A percentile compares a stretch with the other conserved stretches of the same genome.
Conservation (phyloP, 2,113 vertebrate species). For the Eonycteris spelaea region DNA sequence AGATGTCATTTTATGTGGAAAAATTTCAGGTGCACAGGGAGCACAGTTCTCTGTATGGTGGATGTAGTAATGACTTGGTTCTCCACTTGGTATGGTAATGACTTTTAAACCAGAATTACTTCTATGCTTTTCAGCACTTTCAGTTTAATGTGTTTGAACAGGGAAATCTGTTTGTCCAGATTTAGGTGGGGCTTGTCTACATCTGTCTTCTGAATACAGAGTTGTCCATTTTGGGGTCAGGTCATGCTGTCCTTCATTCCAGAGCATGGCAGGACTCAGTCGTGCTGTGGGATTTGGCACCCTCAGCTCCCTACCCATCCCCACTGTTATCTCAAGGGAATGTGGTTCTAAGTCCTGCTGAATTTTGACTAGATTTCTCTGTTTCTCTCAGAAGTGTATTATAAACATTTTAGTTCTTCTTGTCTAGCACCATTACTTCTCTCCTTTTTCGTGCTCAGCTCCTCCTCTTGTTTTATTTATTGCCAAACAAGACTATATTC, state of each 20-base stretch:
- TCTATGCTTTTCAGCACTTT: background rate
- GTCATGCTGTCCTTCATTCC: background rate
- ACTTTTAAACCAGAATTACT: background rate
- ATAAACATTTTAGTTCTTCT: background rate
- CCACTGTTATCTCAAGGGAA: fast-evolving
- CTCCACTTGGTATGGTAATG: background rate
- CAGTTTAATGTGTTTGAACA: background rate
- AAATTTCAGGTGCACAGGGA: background rate
- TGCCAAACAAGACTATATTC: background rate
- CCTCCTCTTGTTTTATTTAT: background rate
- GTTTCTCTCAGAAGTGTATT: background rate
- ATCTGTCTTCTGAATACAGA: background rate
- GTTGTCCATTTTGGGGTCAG: background rate
- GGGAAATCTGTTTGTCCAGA: background rate
- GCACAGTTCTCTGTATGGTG: background rate
- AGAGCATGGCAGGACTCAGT: background rate
- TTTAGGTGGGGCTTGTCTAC: background rate
- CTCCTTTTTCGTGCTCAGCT: background rate
- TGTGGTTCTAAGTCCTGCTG: background rate
- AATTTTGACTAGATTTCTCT: background rate
- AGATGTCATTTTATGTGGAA: background rate
- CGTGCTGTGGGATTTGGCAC: background rate
- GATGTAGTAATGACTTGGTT: background rate
- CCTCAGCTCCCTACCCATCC: background rate
- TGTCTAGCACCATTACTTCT: background rate